A percentile compares a stretch with the other conserved stretches of the same genome.
Evolutionary conservation across 2,797 vertebrate species (phyloP).

Genomic region (Sphenodon punctatus): DNA sequence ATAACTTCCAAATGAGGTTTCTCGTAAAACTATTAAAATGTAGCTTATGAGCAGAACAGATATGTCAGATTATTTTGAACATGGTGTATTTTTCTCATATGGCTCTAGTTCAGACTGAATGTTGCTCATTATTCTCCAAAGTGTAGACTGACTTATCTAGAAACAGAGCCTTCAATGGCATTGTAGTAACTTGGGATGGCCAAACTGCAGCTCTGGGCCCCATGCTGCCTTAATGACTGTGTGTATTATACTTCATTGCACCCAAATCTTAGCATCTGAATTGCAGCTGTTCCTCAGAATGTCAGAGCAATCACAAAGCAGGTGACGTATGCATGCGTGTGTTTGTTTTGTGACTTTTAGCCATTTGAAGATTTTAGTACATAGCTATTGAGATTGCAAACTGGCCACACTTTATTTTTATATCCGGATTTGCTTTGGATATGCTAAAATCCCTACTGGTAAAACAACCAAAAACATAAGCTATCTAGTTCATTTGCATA

Average conservation of each 20-base stretch:
- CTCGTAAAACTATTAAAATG: constrained; percentile 61
- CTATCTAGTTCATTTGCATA: background rate
- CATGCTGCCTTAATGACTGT: too few relatives aligned
- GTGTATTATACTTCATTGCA: too few relatives aligned
- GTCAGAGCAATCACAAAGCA: too few relatives aligned
- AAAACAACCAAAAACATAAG: background rate
- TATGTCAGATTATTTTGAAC: constrained; percentile 39
- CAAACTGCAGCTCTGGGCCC: too few relatives aligned
- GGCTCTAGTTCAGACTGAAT: background rate
- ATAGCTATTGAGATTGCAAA: too few relatives aligned
- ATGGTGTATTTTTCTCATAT: background rate
- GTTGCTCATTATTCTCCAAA: background rate
- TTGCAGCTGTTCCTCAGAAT: too few relatives aligned
- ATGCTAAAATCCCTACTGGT: background rate
- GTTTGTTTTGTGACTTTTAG: too few relatives aligned
- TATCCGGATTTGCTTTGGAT: background rate
- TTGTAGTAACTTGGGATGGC: background rate
- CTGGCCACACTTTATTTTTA: too few relatives aligned
- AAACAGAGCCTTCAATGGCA: background rate
- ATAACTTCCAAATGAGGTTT: constrained; percentile 43
- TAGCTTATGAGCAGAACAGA: constrained; percentile 33
- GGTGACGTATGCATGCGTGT: too few relatives aligned
- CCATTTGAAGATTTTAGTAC: too few relatives aligned
- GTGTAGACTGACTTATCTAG: background rate
- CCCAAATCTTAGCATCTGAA: too few relatives aligned